Percentiles rank a stretch among this genome's conserved stretches.
phyloP scores from a whole-genome alignment of 37 sponge, comb jelly and placozoan genomes.

The Spongilla lacustris region DNA sequence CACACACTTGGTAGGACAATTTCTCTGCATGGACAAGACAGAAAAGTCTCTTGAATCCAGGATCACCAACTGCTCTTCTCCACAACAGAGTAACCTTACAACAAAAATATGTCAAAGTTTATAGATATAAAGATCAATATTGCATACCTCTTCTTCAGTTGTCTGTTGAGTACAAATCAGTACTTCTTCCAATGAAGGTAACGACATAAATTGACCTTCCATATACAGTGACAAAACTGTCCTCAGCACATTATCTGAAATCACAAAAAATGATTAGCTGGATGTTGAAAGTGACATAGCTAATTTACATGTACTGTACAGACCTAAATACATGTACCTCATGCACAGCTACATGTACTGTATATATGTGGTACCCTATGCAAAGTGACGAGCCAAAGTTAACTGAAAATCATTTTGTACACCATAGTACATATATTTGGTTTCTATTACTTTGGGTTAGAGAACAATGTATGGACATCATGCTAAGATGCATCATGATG shows the following conservation, averaged over 20 bases:
- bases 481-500: too few relatives aligned
- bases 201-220: slow-evolving; percentile 3
- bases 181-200: slow-evolving; percentile 46
- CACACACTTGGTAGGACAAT: slow-evolving; percentile 63
- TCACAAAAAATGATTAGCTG: too few relatives aligned
- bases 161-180: slow-evolving; percentile 21
- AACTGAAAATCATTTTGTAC: too few relatives aligned
- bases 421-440: too few relatives aligned
- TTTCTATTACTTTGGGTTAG: too few relatives aligned
- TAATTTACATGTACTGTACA: too few relatives aligned
- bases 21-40: slow-evolving; percentile 62
- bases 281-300: too few relatives aligned
- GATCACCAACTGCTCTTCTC: slow-evolving; percentile 63
- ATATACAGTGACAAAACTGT: slow-evolving; percentile 38
- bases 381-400: too few relatives aligned
- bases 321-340: too few relatives aligned
- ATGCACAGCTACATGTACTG: too few relatives aligned
- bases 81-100: not conserved
- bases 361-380: too few relatives aligned
- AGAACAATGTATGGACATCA: too few relatives aligned
- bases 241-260: slow-evolving; percentile 26
- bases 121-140: not conserved
- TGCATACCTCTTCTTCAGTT: slow-evolving; percentile 55
- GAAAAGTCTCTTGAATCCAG: slow-evolving; percentile 56
- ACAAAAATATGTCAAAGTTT: not conserved